These are phyloP conservation scores for Anoplophora glabripennis DNA, from an alignment of 1,140 invertebrate species.

Conservation along the genomic window DNA sequence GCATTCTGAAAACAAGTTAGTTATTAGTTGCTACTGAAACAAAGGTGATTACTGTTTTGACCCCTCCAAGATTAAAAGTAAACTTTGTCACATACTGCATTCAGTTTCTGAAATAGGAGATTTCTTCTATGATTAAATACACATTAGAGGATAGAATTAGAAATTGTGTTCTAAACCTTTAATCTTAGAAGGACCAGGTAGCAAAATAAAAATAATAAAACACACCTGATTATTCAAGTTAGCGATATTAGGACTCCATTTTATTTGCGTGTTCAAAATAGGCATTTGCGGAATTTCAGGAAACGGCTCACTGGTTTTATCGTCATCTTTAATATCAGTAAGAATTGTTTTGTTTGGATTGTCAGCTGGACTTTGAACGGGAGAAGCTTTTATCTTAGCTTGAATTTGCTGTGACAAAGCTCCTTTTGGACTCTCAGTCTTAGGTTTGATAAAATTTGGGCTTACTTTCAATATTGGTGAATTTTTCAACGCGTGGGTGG, in stretches of 20 bases:
- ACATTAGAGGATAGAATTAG: too few species aligned
- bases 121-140: too few species aligned
- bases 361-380: slow-evolving; percentile 23
- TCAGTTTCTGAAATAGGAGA: too few species aligned
- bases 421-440: slow-evolving; percentile 42
- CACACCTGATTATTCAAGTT: slow-evolving; percentile 34
- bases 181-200: too few species aligned
- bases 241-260: slow-evolving; percentile 29
- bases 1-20: slow-evolving; percentile 46
- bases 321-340: slow-evolving; percentile 10
- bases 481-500: slow-evolving; percentile 33
- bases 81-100: too few species aligned
- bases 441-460: slow-evolving; percentile 41
- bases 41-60: background rate
- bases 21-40: slow-evolving; percentile 6
- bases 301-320: slow-evolving; percentile 20
- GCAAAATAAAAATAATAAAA: slow-evolving; percentile 23
- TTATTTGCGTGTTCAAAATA: slow-evolving; percentile 30
- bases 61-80: too few species aligned
- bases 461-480: slow-evolving; percentile 38
- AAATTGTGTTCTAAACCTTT: too few species aligned
- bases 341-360: slow-evolving; percentile 12
- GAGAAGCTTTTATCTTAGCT: slow-evolving; percentile 39
- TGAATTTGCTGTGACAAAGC: slow-evolving; percentile 44
- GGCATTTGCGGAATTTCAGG: slow-evolving; percentile 39